phyloP scores from a whole-genome alignment of 2,888 invertebrate species.

The Formica aserva region DNA sequence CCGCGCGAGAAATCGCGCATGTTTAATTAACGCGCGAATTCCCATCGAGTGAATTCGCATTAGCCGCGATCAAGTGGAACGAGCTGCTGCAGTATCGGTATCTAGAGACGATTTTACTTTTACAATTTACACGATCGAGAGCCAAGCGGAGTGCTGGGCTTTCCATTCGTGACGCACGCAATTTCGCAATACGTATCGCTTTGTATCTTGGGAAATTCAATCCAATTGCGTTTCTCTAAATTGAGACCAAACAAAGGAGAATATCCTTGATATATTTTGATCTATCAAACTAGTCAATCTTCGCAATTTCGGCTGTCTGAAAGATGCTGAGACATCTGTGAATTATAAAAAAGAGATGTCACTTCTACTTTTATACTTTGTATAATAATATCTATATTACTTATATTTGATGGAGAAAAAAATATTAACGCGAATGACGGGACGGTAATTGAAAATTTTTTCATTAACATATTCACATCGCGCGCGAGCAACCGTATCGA shows the following conservation, averaged over 20 bases:
- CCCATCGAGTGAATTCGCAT: conserved; percentile 32
- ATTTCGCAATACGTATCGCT: conserved; percentile 12
- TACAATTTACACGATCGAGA: conserved; percentile 17
- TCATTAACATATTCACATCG: conserved; percentile 29
- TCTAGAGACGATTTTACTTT: conserved; percentile 10
- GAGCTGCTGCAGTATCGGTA: conserved; percentile 9
- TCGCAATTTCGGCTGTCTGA: background rate
- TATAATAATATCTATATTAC: background rate
- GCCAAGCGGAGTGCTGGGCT: background rate
- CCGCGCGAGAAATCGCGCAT: conserved; percentile 42
- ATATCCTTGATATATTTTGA: background rate
- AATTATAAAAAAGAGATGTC: background rate
- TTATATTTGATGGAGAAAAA: background rate
- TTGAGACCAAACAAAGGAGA: background rate
- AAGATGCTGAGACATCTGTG: background rate
- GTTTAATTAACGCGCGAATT: conserved; percentile 49
- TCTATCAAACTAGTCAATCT: background rate
- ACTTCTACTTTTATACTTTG: background rate
- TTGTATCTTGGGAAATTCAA: conserved; percentile 9
- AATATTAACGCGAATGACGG: conserved; percentile 13
- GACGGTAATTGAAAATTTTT: conserved; percentile 42
- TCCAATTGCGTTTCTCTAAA: background rate
- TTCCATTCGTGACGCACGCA: background rate
- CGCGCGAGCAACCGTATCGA: conserved; percentile 10
- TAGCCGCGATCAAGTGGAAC: conserved; percentile 29